Conservation (phyloP, 1,140 invertebrate species). For the Charaxes varanes region DNA sequence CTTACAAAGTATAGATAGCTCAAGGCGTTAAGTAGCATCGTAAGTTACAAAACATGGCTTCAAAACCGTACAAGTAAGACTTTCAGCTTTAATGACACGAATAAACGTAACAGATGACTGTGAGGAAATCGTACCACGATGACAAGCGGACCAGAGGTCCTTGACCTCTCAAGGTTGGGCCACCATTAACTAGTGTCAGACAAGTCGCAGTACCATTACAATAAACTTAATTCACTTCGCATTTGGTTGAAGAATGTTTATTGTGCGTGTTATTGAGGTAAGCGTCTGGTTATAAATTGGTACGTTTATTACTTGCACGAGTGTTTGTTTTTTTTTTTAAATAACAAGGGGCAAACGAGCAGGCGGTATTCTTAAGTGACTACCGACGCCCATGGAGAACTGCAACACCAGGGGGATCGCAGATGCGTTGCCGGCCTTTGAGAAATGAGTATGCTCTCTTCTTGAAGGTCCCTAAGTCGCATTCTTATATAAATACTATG, state of each 20-base stretch:
- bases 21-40: constrained; percentile 6
- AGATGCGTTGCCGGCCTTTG: no score
- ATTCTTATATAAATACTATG: no score
- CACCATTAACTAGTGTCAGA: constrained; percentile 14
- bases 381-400: no score
- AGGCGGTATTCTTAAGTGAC: no score
- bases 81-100: constrained; percentile 4
- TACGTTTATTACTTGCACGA: no score
- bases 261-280: constrained; percentile 19
- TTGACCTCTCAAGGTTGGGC: constrained; percentile 48
- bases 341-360: no score
- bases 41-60: constrained; percentile 4
- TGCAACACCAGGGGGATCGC: no score
- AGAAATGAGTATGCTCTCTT: no score
- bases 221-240: constrained; percentile 34
- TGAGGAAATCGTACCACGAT: constrained; percentile 18
- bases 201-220: constrained; percentile 28
- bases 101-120: constrained; percentile 10
- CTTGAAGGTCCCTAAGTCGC: no score
- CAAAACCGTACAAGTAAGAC: constrained; percentile 6
- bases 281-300: constrained; percentile 20
- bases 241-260: constrained; percentile 49
- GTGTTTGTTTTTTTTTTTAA: no score
- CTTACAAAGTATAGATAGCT: no score
- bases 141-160: constrained; percentile 30